Evolutionary conservation across 2,797 vertebrate species (phyloP), one percentile per base, ranked within the genome.

Genomic region (Anabacerthia variegaticeps): DNA sequence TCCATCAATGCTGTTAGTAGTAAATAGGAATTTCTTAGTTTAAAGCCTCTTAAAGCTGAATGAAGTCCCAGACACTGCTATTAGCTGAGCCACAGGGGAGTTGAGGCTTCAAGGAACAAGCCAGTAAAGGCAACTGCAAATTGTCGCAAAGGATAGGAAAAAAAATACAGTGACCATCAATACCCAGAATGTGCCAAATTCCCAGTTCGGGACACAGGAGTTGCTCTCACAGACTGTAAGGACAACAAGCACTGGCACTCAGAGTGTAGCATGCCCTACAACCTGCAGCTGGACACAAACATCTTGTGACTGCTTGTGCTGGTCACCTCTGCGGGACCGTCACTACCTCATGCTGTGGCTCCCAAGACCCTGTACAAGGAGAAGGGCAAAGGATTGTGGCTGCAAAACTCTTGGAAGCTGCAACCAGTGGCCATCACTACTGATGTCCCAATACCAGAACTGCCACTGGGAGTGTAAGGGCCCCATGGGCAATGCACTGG

Each of bases 1-100:
- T 93, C 83, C 48, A 81, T 90, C 89, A 93, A 18, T 63, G 26
- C 55, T 69, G n/a, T n/a, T 43, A 68, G 43, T 26, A 85, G 37
- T 62, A 87, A 93, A 72, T 12, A 65, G 21, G 48, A 89, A 85
- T 62, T 67, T 89, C 77, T 81, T 87, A 69, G 62, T 88, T 93
- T 89, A 91, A 91, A 96, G 81, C 51, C 49, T 85, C 75, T 95
- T 93, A 87, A 89, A 37, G 34, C 34, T 68, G 61, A 91, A 71
- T 51, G 58, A 92, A 92, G 36, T 54, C 80, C 51, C 77, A 97
- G 92, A 87, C 74, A 76, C 27, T 2, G 10, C 28, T 91, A 61
- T 68, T 77, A 88, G 51, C 59, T 78, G 52, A 88, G 71, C 80
- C 61, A 43, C 22, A 49, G 68, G 39, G 72, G 14, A 83, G 39